Percentiles rank a stretch among this genome's conserved stretches.
These are phyloP conservation scores for Gnathonemus echidnorhynchus DNA, from an alignment of 2,113 vertebrate species.

Conservation along the genomic window DNA sequence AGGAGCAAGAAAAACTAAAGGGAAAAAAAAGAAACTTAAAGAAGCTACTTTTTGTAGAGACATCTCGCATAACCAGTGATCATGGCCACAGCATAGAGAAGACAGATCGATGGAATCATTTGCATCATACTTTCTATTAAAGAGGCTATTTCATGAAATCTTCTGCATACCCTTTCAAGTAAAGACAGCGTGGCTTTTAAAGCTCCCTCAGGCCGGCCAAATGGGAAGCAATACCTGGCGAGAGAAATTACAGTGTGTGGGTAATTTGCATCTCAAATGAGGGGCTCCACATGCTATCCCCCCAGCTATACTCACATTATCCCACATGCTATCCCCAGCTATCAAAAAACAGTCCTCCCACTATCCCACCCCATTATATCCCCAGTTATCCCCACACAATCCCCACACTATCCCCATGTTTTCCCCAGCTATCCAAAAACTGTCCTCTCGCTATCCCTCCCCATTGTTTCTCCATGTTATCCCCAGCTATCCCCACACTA, in stretches of 20 bases:
- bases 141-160: not conserved
- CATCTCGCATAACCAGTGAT: constrained; percentile 65
- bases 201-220: constrained; percentile 94
- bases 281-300: not conserved
- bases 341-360: not conserved
- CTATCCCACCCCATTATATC: no score
- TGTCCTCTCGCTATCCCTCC: no score
- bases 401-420: no score
- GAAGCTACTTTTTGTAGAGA: not conserved
- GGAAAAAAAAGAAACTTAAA: not conserved
- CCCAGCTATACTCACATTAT: not conserved
- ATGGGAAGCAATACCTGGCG: constrained; percentile 94
- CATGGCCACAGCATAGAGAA: not conserved
- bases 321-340: not conserved
- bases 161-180: constrained; percentile 81
- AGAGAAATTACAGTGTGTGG: constrained; percentile 13
- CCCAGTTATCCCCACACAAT: no score
- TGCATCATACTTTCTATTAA: not conserved
- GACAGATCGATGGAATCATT: not conserved
- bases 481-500: not conserved
- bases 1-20: not conserved
- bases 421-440: no score
- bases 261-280: not conserved
- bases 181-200: constrained; percentile 93
- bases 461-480: no score